These are phyloP conservation scores for Ichneumon xanthorius DNA, from an alignment of 2,888 invertebrate genomes.

Conservation along the genomic window DNA sequence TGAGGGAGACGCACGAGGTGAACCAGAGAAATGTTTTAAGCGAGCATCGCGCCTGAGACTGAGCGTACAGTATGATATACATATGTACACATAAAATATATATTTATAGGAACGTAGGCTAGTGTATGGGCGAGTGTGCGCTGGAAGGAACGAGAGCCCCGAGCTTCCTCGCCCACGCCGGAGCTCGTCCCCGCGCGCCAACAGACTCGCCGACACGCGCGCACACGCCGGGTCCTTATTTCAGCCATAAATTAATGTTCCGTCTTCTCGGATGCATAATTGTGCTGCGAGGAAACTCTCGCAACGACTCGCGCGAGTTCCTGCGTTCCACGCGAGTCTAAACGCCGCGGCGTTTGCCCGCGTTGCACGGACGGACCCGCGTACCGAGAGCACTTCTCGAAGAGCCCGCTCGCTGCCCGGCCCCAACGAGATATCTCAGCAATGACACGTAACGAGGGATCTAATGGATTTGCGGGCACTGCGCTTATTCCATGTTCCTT, in stretches of 20 bases:
- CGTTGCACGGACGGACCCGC: constrained; percentile 1
- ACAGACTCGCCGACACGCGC: constrained; percentile 83
- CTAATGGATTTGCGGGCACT: constrained; percentile 77
- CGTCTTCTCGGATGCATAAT: constrained; percentile 82
- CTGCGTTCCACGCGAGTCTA: constrained; percentile 4
- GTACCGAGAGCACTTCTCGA: constrained; percentile 19
- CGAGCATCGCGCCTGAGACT: constrained; percentile 76
- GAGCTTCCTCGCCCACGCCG: constrained; percentile 49
- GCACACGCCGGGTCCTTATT: constrained; percentile 82
- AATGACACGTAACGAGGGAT: constrained; percentile 80
- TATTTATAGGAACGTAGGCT: constrained; percentile 17
- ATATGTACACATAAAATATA: constrained; percentile 27
- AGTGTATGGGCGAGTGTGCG: constrained; percentile 6
- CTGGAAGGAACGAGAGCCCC: constrained; percentile 32
- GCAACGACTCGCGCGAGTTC: constrained; percentile 31
- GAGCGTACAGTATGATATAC: constrained; percentile 25
- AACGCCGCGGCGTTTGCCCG: neutral
- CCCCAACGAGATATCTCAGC: constrained; percentile 74
- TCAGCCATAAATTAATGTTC: constrained; percentile 83
- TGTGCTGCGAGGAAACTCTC: constrained; percentile 72
- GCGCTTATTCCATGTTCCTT: constrained; percentile 10
- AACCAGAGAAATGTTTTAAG: constrained; percentile 84
- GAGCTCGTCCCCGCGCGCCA: constrained; percentile 71
- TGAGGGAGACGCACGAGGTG: constrained; percentile 77
- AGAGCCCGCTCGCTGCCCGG: constrained; percentile 4